Percentiles rank a stretch among this genome's conserved stretches.
Evolutionary conservation across 1,140 invertebrate genomes (phyloP).

Genomic region (Drosophila albomicans): DNA sequence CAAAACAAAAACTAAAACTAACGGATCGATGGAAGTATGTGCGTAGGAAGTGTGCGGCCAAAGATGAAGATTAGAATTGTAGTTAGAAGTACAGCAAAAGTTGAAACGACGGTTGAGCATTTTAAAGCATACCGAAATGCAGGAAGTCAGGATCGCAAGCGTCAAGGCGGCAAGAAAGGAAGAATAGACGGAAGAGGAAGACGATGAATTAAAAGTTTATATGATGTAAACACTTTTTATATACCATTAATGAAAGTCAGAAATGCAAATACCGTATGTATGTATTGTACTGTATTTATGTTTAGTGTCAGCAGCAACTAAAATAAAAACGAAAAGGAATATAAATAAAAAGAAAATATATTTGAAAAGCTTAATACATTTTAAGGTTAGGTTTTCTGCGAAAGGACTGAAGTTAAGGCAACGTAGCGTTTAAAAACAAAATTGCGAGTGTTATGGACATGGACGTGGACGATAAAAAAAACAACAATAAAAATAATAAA

Average conservation of each 20-base stretch:
- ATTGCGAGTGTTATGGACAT: constrained; percentile 80
- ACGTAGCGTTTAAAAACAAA: constrained; percentile 83
- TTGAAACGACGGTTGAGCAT: constrained; percentile 28
- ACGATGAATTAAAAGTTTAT: constrained; percentile 41
- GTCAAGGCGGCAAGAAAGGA: constrained; percentile 22
- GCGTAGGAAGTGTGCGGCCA: constrained; percentile 63
- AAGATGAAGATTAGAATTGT: constrained; percentile 73
- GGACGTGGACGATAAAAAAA: constrained; percentile 59
- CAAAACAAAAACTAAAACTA: constrained; percentile 22
- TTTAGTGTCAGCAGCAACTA: constrained; percentile 69
- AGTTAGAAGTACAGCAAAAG: constrained; percentile 59
- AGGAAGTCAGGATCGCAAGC: constrained; percentile 11
- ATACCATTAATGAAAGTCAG: constrained; percentile 47
- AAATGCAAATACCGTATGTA: constrained; percentile 52
- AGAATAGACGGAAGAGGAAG: constrained; percentile 1
- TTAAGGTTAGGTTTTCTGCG: constrained; percentile 80
- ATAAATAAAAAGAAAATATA: constrained; percentile 32
- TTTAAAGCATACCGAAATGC: constrained; percentile 6
- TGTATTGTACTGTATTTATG: constrained; percentile 75
- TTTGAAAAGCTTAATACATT: constrained; percentile 70
- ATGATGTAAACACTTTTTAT: constrained; percentile 57
- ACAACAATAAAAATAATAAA: constrained; percentile 1
- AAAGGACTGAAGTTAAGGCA: constrained; percentile 84
- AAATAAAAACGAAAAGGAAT: constrained; percentile 42
- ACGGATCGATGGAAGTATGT: constrained; percentile 35